Base-by-base conservation (phyloP, 2,113 vertebrate genomes). In the Gorsachius goisagi region DNA sequence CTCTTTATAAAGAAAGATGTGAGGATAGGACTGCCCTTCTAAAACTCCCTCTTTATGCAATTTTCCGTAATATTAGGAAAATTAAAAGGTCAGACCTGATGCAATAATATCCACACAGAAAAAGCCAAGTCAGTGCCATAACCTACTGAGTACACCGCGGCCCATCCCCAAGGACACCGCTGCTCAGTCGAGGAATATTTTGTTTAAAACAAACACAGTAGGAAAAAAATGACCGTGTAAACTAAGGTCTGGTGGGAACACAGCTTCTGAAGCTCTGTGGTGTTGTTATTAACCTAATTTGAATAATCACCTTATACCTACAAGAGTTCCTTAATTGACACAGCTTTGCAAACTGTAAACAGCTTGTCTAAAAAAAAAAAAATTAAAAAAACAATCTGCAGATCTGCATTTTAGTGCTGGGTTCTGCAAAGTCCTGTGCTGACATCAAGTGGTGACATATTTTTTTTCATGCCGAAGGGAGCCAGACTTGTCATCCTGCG, bases 361-460 rank as follows among this genome's bases (percentile, higher is more conserved):
- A 37, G 22, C 26, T 32, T 62, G 58, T 37, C 66, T 32, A 72
- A 77, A 60, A n/a, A 53, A 32, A 13, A 10, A 14, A 21, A 58
- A 41, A 41, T 1, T 12, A 72, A 77, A 60, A n/a, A 13, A 9
- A 14, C n/a, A 21, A 58, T 23, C 68, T 77, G 15, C 1, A 1
- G 41, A n/a, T 14, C 49, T 1, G 15, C 18, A 6, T 26, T 24
- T 73, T 71, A 49, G 3, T 68, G 49, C 50, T 56, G 28, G 5
- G 27, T 76, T 75, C 56, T 86, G 72, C 13, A 19, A 95, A 92
- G 90, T 68, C 82, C 66, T 93, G 89, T 90, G 60, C 94, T 93
- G 97, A 96, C 95, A 95, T 89, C 97, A 91, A 94, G 95, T 97
- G 97, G 97, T 72, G 85, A 82, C 21, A 47, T 11, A 27, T 27